Evolutionary conservation across 2,113 vertebrate species (phyloP).

Genomic region (Aleadryas rufinucha): DNA sequence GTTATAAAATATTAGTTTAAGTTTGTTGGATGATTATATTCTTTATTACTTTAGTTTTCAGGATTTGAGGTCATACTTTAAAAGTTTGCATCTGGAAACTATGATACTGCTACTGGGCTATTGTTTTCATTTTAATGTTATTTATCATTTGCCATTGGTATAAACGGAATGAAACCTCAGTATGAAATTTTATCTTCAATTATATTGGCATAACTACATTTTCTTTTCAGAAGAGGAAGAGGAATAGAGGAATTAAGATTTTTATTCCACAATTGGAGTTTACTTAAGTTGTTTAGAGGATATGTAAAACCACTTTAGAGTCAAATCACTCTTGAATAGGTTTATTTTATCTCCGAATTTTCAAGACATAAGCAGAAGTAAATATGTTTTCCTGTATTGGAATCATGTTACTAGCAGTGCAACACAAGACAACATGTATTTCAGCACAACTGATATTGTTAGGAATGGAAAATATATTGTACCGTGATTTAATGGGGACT

Average conservation of each 20-base stretch:
- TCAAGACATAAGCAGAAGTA: background rate
- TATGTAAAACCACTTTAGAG: slow-evolving; percentile 26
- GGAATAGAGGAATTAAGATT: slow-evolving; percentile 13
- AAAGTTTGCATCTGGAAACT: background rate
- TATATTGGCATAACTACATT: slow-evolving; percentile 27
- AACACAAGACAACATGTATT: background rate
- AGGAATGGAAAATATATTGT: background rate
- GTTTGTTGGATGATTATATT: background rate
- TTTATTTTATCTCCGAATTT: slow-evolving; percentile 4
- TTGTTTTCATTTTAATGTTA: background rate
- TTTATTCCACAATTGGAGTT: slow-evolving; percentile 10
- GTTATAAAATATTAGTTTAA: background rate
- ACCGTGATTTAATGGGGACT: background rate
- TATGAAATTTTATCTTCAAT: slow-evolving; percentile 31
- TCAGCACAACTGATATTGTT: background rate
- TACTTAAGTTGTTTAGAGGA: slow-evolving; percentile 38
- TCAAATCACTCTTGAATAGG: background rate
- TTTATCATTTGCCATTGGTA: slow-evolving; percentile 2
- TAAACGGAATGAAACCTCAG: background rate
- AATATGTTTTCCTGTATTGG: background rate
- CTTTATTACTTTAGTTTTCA: background rate
- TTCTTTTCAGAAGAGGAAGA: slow-evolving; percentile 37
- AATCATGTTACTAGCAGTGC: background rate
- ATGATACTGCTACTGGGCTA: background rate
- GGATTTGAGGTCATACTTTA: background rate